Evolutionary conservation across 2,888 invertebrate species (phyloP), one percentile per base, ranked within the genome.

Genomic region (Entomobrya proxima): DNA sequence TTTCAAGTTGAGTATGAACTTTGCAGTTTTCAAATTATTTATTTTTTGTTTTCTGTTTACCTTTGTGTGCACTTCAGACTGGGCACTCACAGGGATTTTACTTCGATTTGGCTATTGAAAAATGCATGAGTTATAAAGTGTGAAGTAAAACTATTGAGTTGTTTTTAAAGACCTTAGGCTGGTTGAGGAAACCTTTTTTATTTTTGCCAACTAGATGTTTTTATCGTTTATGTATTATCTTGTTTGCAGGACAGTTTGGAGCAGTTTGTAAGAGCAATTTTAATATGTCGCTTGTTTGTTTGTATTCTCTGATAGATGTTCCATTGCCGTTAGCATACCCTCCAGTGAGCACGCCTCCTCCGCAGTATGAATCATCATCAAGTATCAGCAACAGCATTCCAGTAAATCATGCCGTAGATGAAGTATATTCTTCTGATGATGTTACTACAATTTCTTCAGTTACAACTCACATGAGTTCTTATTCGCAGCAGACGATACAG

Each of bases 291-390:
- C 55, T 75, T 35, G 9, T 27, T 35, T 52, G 30, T 50, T 35
- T 52, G 1, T 9, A 55, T 58, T 64, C 50, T 30, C 0, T 35
- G 47, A 1, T 58, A 84, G 76, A 76, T 83, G 75, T 75, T 44
- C 64, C 85, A 37, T n/a, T 72, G 72, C 84, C 78, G 50, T 35
- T 79, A 64, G 85, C 85, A 52, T 85, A 85, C 47, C 85, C 85
- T 64, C 85, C 85, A n/a, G 79, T 85, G 74, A 85, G 85, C 52
- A 85, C 85, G 78, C 85, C 85, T 61, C 85, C 85, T 35, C 85
- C 85, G 67, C 85, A 85, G 37, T 85, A 85, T 75, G 85, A 85
- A 79, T 85, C 85, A 79, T 79, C 85, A 11, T 79, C 85, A 44
- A 85, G 85, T 72, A 85, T 85, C 84, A 79, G 78, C 67, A 79